Base-by-base conservation (phyloP, 2,888 invertebrate species). In the Sialis lutaria region DNA sequence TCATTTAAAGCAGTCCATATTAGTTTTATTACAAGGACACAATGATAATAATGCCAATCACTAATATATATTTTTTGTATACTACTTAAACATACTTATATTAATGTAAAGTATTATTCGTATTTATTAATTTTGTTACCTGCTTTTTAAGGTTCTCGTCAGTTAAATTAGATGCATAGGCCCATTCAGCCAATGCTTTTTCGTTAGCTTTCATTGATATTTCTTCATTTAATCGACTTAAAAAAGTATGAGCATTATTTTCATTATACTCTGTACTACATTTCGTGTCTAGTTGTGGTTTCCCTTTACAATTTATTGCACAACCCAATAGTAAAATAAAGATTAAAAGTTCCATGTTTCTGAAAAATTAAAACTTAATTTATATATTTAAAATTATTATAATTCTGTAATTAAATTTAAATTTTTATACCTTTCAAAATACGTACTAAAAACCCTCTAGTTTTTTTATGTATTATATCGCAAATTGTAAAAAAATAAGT, bases 141-240 rank as follows among this genome's bases (percentile, higher is more conserved):
- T 74, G 72, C 9, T 58, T 59, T 33, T 73, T 70, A 46, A 81
- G 71, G 62, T 80, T 87, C 48, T 74, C 75, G 45, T 82, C 77
- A 0, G 81, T 87, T 40, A 88, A 73, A 59, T 88, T 82, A 0
- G 84, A 79, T 0, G 77, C 78, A 58, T 86, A 86, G 0, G 69
- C 73, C 87, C 88, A 88, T 49, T 76, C 72, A 0, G 81, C 79
- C 4, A 75, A 53, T 0, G 72, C 68, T 5, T 70, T 72, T n/a
- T 68, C 64, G 57, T 82, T 78, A 50, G 68, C 69, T 56, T 77
- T 70, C 44, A 64, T 55, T 1, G 74, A 75, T n/a, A 71, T 64
- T 49, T 74, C 72, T 44, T 67, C 68, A 58, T 84, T 80, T 32
- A 81, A 58, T 49, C 75, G 69, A 46, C 70, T 55, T 53, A 86